Conservation (phyloP, 2,797 vertebrate genomes). For the Nannoperca australis region DNA sequence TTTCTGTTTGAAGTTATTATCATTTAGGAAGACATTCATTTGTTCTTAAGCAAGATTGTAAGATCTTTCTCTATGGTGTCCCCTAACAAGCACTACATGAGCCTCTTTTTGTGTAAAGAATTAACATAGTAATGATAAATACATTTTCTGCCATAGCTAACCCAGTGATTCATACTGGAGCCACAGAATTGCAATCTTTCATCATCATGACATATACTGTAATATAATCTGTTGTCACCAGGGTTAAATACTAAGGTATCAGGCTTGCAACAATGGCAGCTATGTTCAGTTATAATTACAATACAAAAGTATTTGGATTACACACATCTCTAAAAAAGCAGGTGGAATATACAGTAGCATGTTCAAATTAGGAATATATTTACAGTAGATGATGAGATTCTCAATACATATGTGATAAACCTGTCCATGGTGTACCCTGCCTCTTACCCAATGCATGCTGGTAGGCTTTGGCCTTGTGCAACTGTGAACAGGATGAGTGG, state of each 20-base stretch:
- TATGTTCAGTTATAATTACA: background rate
- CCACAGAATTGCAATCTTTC: background rate
- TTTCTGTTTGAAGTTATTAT: conserved; percentile 9
- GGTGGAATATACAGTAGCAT: background rate
- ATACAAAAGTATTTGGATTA: background rate
- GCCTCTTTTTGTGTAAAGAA: background rate
- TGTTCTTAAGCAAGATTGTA: conserved; percentile 9
- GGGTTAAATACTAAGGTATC: background rate
- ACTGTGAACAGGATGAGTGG: background rate
- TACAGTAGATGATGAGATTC: background rate
- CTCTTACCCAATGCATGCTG: background rate
- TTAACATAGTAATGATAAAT: background rate
- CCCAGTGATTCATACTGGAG: background rate
- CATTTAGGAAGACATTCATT: conserved; percentile 17
- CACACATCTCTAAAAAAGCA: background rate
- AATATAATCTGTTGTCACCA: background rate
- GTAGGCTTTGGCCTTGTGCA: background rate
- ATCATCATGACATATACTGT: background rate
- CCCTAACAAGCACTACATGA: background rate
- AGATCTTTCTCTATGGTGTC: background rate
- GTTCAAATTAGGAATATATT: background rate
- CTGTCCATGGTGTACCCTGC: background rate
- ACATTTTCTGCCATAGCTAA: background rate
- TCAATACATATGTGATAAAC: background rate
- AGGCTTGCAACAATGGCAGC: background rate